Evolutionary conservation across 2,113 vertebrate species (phyloP).

Genomic region (Oryzias curvinotus): DNA sequence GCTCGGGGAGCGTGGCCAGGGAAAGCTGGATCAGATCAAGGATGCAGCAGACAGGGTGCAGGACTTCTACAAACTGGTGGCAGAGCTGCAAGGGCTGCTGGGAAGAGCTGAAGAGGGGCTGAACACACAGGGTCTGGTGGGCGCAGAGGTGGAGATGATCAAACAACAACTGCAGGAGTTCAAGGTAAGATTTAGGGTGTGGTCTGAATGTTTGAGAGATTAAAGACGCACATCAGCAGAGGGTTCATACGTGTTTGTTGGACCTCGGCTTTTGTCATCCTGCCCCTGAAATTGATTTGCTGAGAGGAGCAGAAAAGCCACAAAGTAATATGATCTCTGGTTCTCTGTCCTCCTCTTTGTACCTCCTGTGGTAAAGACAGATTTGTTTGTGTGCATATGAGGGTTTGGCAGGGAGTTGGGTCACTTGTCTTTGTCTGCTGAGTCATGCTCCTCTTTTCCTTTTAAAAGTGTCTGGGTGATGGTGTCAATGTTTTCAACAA

Average conservation of each 20-base stretch:
- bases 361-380: neutral
- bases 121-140: conserved; percentile 86
- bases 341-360: conserved; percentile 3
- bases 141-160: conserved; percentile 92
- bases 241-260: neutral
- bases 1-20: conserved; percentile 87
- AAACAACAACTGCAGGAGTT: conserved; percentile 93
- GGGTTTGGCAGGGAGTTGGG: conserved; percentile 25
- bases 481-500: conserved; percentile 1
- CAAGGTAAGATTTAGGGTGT: conserved; percentile 81
- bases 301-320: conserved; percentile 19
- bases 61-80: conserved; percentile 87
- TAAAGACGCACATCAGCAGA: neutral
- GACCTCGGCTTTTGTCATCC: conserved; percentile 1
- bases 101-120: conserved; percentile 83
- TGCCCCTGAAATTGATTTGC: conserved; percentile 10
- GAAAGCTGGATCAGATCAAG: conserved; percentile 84
- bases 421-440: conserved; percentile 36
- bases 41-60: conserved; percentile 79
- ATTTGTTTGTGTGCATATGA: conserved; percentile 15
- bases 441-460: conserved; percentile 12
- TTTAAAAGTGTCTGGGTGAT: neutral
- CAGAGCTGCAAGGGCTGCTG: conserved; percentile 84
- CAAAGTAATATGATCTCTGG: conserved; percentile 7
- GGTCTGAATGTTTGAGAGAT: neutral